Base-by-base conservation (phyloP, 2,113 vertebrate genomes). In the Glareola pratincola region DNA sequence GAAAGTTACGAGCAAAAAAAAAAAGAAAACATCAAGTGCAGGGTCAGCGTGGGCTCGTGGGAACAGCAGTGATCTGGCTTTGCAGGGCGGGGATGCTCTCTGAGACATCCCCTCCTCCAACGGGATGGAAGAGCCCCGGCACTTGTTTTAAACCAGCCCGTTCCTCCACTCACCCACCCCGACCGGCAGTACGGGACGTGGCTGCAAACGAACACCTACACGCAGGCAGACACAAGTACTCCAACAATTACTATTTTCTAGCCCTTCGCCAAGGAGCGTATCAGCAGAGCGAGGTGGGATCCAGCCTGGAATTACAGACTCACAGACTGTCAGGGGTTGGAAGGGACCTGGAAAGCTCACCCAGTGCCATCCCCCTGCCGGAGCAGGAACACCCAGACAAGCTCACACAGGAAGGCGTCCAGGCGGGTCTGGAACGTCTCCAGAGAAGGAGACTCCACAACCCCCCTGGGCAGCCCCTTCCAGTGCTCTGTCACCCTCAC, bases 1-100 rank as follows among this genome's bases (percentile, higher is more conserved):
- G 87, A 71, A 19, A 63, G 69, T 68, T 81, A 53, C 10, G 24
- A 89, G 74, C n/a, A 17, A 19, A 13, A 30, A 50, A 30, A 50
- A 13, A 4, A 27, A 62, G 22, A 60, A 45, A 48, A 53, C 85
- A 91, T 53, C 34, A 27, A 95, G 60, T 0, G 20, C 51, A 21
- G 64, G 94, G 90, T 96, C 92, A 91, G 83, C 4, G 1, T 6
- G 60, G 85, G 91, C 94, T 92, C 96, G 74, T 97, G 97, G 96
- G 96, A 97, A 97, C 91, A 5, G 85, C 86, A 1, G 53, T 1
- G 22, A n/a, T 43, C 17, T 47, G 78, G 89, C 71, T 63, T 5
- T 68, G 67, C 34, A 15, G 51, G 2, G 1, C 72, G 22, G 72
- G 20, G 54, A 74, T 23, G 21, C 41, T 47, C 56, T 51, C 81